Conservation (phyloP, 2,888 invertebrate genomes). For the Cosmopolites sordidus region DNA sequence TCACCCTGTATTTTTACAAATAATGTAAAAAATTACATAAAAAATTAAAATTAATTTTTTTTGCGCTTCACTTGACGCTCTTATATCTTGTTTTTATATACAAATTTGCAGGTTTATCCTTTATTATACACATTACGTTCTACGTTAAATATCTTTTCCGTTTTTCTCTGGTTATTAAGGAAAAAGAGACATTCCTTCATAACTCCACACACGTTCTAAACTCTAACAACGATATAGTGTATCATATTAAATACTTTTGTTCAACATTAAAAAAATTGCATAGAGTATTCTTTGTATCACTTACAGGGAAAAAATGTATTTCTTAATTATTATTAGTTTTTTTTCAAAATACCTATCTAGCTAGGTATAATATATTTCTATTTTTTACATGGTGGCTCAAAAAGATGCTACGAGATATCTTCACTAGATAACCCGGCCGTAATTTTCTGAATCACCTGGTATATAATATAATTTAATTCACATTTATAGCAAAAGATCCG, state of each 20-base stretch:
- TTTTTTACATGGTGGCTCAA: conserved; percentile 4
- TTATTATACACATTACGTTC: conserved; percentile 32
- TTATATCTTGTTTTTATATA: conserved; percentile 34
- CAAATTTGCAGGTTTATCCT: conserved; percentile 27
- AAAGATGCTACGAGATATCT: background rate
- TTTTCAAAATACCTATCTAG: conserved; percentile 11
- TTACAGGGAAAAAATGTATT: conserved; percentile 21
- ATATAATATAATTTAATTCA: conserved; percentile 8
- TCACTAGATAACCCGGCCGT: background rate
- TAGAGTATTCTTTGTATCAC: conserved; percentile 24
- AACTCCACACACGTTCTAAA: conserved; percentile 3
- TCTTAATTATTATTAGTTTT: conserved; percentile 6
- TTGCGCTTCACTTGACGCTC: conserved; percentile 17
- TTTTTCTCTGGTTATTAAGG: conserved; percentile 10
- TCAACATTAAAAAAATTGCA: conserved; percentile 25
- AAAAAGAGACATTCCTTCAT: background rate
- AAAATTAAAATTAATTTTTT: conserved; percentile 39
- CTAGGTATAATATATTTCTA: conserved; percentile 12
- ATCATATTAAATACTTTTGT: conserved; percentile 20
- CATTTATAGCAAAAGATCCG: conserved; percentile 13
- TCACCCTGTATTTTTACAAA: conserved; percentile 41
- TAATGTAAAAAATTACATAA: conserved; percentile 40
- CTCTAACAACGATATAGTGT: conserved; percentile 28
- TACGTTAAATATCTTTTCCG: conserved; percentile 31
- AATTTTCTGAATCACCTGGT: conserved; percentile 2